These are phyloP conservation scores for Mystacornis crossleyi DNA, from an alignment of 2,113 vertebrate species.

Conservation along the genomic window DNA sequence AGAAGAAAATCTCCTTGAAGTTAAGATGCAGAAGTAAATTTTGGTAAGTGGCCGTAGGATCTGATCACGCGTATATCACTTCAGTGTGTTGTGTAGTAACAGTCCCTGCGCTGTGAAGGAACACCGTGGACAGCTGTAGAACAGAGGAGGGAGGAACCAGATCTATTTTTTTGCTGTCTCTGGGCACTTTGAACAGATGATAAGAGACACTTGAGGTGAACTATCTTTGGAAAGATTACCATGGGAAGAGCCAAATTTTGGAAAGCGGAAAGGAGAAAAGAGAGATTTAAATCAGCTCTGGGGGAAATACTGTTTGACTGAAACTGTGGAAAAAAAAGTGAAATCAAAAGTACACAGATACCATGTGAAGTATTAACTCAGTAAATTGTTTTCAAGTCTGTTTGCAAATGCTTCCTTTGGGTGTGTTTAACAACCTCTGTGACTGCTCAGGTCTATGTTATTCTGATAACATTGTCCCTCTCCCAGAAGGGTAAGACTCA, in stretches of 20 bases:
- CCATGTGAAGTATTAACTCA: background rate
- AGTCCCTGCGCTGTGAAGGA: background rate
- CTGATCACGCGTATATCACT: accelerated
- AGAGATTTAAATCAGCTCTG: background rate
- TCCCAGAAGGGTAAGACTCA: background rate
- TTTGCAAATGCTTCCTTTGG: background rate
- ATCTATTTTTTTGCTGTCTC: background rate
- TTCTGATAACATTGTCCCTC: background rate
- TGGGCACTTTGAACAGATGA: background rate
- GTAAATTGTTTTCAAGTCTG: background rate
- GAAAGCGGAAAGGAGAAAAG: background rate
- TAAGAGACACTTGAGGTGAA: background rate
- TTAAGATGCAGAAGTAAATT: background rate
- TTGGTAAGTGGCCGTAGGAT: background rate
- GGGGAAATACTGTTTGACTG: background rate
- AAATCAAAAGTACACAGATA: background rate
- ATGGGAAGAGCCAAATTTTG: background rate
- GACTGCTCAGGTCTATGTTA: background rate
- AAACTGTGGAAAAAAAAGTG: background rate
- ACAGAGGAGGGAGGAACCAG: background rate
- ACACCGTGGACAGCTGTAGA: background rate
- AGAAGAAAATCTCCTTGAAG: background rate
- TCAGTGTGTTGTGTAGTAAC: background rate
- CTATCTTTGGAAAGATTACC: background rate
- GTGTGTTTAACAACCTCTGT: background rate